These are phyloP conservation scores for Dromococcyx pavoninus DNA, from an alignment of 2,797 vertebrate genomes.

Conservation along the genomic window DNA sequence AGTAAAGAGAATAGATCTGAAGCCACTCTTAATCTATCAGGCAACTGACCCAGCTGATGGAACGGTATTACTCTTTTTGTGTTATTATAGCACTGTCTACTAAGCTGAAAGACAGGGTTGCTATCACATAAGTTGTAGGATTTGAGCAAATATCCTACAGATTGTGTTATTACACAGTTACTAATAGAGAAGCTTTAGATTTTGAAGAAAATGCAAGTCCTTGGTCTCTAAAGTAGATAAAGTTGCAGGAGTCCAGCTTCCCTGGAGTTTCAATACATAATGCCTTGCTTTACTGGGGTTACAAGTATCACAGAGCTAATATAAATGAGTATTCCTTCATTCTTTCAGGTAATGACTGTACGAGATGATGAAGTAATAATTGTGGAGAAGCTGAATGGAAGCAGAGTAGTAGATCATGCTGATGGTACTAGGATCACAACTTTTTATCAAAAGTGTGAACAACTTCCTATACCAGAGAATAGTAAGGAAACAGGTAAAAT, in stretches of 20 bases:
- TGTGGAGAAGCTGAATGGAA: slow-evolving; percentile 79
- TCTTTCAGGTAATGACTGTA: slow-evolving; percentile 84
- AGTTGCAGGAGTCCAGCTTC: not conserved
- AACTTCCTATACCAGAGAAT: not conserved
- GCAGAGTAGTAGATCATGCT: slow-evolving; percentile 83
- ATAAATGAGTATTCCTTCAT: not conserved
- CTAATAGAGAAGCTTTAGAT: not conserved
- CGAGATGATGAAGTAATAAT: slow-evolving; percentile 88
- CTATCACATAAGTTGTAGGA: not conserved
- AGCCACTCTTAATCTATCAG: slow-evolving; percentile 76
- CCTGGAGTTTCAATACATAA: not conserved
- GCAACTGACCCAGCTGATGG: slow-evolving; percentile 85
- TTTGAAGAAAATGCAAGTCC: not conserved
- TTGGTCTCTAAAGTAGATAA: not conserved
- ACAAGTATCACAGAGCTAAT: not conserved
- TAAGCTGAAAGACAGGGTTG: not conserved
- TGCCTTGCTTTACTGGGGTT: not conserved
- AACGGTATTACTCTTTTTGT: slow-evolving; percentile 75
- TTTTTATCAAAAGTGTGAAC: slow-evolving; percentile 75
- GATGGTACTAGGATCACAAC: slow-evolving; percentile 93
- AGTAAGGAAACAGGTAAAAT: slow-evolving; percentile 71
- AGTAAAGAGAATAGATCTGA: slow-evolving; percentile 56
- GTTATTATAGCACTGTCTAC: not conserved
- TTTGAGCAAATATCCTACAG: not conserved
- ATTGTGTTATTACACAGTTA: not conserved